A percentile compares a stretch with the other conserved stretches of the same genome.
Evolutionary conservation across 2,113 vertebrate genomes (phyloP).

Genomic region (Mesitornis unicolor): DNA sequence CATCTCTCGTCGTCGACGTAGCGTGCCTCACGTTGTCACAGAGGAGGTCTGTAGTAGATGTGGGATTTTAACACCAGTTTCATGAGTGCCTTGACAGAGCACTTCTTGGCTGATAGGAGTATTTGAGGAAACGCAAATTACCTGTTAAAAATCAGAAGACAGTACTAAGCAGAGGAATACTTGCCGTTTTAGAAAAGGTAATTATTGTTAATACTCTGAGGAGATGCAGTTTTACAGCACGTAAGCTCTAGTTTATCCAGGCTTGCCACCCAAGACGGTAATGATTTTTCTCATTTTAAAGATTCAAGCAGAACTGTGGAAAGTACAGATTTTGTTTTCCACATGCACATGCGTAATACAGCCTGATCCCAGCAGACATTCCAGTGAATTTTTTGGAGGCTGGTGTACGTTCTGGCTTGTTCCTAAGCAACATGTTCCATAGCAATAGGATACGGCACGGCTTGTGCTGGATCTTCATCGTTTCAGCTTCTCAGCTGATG

Average conservation of each 20-base stretch:
- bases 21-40: neutral
- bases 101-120: neutral
- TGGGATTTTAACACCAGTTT: neutral
- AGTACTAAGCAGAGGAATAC: neutral
- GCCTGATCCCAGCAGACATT: neutral
- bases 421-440: constrained; percentile 42
- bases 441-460: neutral
- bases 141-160: neutral
- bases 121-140: neutral
- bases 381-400: neutral
- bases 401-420: constrained; percentile 12
- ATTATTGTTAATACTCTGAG: neutral
- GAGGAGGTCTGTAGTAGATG: neutral
- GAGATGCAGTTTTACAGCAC: neutral
- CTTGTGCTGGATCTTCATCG: neutral
- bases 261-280: neutral
- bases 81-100: neutral
- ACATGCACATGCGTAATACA: neutral
- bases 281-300: neutral
- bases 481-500: neutral
- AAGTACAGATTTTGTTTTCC: neutral
- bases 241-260: neutral
- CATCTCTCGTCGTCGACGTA: neutral
- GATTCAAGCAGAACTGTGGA: neutral
- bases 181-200: neutral